A percentile compares a stretch with the other conserved stretches of the same genome.
phyloP scores from a whole-genome alignment of 2,113 vertebrate genomes.

The Mandrillus leucophaeus region DNA sequence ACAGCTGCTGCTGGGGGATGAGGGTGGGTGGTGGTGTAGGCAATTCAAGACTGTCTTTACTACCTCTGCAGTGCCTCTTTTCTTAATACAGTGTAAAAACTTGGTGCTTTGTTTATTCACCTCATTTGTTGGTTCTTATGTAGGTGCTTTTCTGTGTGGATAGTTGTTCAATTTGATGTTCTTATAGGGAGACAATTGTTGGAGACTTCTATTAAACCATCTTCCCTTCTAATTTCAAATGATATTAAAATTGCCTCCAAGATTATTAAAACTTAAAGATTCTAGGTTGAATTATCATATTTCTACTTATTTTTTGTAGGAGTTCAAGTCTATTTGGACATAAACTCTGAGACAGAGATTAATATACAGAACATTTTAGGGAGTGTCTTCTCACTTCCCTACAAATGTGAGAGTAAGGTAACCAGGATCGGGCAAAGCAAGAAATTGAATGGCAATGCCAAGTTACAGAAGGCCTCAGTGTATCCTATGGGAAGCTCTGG shows the following conservation, averaged over 20 bases:
- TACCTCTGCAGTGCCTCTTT: too few relatives aligned
- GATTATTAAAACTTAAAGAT: background rate
- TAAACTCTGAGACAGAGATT: background rate
- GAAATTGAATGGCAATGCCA: background rate
- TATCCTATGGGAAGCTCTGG: background rate
- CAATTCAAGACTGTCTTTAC: too few relatives aligned
- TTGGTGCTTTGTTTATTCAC: too few relatives aligned
- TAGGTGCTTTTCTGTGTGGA: too few relatives aligned
- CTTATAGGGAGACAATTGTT: too few relatives aligned
- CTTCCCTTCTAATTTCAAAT: too few relatives aligned
- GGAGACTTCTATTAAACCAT: too few relatives aligned
- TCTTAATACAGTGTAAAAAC: too few relatives aligned
- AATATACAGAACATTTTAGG: background rate
- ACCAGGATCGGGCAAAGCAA: background rate
- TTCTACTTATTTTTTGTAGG: background rate
- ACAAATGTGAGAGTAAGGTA: background rate
- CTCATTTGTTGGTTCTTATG: too few relatives aligned
- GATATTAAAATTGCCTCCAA: background rate
- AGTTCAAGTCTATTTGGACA: background rate
- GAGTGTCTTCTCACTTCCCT: background rate
- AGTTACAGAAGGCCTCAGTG: background rate
- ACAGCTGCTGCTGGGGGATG: too few relatives aligned
- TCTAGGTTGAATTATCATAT: background rate
- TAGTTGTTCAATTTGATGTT: too few relatives aligned
- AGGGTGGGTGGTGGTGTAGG: too few relatives aligned